Evolutionary conservation across 2,797 vertebrate genomes (phyloP).

Genomic region (Eurystomus glaucurus): DNA sequence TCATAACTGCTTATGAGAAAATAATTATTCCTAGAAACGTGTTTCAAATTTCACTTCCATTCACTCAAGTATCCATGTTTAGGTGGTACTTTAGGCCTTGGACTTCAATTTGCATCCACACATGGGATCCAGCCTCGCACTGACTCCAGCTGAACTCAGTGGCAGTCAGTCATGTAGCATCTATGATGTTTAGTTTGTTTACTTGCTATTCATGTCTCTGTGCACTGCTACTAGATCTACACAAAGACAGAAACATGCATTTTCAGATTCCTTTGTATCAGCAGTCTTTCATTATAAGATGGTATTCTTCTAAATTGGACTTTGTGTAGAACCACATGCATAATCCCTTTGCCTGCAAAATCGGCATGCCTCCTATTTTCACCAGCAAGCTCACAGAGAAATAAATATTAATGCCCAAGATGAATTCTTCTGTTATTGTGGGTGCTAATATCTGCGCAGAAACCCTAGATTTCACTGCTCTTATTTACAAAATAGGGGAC

Average conservation of each 20-base stretch:
- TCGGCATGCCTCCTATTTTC: background rate
- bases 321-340: background rate
- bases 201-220: background rate
- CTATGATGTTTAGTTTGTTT: background rate
- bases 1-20: background rate
- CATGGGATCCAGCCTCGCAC: background rate
- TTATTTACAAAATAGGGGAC: background rate
- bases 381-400: background rate
- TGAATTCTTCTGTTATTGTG: background rate
- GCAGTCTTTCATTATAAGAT: background rate
- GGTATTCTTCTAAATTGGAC: background rate
- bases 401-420: background rate
- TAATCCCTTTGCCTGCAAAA: background rate
- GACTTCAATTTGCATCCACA: background rate
- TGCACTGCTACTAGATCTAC: background rate
- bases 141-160: background rate
- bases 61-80: background rate
- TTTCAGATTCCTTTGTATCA: background rate
- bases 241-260: background rate
- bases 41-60: background rate
- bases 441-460: background rate
- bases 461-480: background rate
- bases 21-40: background rate
- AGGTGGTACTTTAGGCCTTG: background rate
- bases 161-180: background rate